Evolutionary conservation across 2,888 invertebrate genomes (phyloP), one percentile per base, ranked within the genome.

Genomic region (Tenthredo livida): DNA sequence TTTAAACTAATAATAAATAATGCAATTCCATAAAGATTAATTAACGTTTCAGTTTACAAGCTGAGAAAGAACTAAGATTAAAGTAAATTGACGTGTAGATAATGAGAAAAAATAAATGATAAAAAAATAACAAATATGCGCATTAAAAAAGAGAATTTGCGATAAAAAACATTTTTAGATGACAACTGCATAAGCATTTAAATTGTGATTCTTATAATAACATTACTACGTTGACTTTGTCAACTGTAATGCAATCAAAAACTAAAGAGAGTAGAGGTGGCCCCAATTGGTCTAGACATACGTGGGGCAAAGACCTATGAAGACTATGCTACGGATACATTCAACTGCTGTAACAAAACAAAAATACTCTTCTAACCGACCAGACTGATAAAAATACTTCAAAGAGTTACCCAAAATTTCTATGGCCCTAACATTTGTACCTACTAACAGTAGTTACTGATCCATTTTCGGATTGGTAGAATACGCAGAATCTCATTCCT

Each of bases 201-300:
- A 61, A 61, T 12, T 61, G 1, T 61, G 61, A 78, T 50, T 50
- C 54, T 61, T 54, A 77, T 47, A 80, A 80, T 61, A 80, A 61
- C 15, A 40, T 80, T 80, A 54, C 7, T 21, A 12, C 21, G 37
- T 80, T 80, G 40, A 80, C 80, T 80, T 80, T 37, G 80, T 80
- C 80, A 80, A 80, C 40, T 21, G n/a, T 80, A 80, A 80, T 61
- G 61, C 40, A 40, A 80, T 80, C 10, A 80, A 80, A 80, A 80
- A n/a, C n/a, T n/a, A n/a, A n/a, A 80, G 80, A 80, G 80, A 80
- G 61, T 80, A 37, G 37, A 80, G 37, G 61, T 40, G 61, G 58
- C 80, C 80, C 80, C 80, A 80, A 80, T 80, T 80, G 80, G 80
- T 80, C 58, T 80, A 80, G 80, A 80, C 80, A 80, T 25, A 61